These are phyloP conservation scores for Lacerta viridis DNA, from an alignment of 2,797 vertebrate genomes.

Conservation along the genomic window DNA sequence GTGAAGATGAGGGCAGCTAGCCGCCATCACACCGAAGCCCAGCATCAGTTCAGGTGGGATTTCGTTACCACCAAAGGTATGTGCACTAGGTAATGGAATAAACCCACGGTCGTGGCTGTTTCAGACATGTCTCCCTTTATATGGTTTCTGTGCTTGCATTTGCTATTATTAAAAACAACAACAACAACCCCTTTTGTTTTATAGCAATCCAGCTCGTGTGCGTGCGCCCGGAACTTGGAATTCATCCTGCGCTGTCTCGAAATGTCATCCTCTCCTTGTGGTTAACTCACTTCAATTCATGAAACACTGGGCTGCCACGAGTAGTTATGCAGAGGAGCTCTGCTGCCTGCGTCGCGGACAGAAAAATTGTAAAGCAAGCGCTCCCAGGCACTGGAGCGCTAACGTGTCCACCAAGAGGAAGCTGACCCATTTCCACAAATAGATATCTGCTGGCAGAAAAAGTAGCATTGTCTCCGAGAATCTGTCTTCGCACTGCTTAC, in stretches of 20 bases:
- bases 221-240: slow-evolving; percentile 65
- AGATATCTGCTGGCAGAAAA: slow-evolving; percentile 80
- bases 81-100: neutral
- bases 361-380: slow-evolving; percentile 57
- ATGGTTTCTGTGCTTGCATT: slow-evolving; percentile 42
- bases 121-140: neutral
- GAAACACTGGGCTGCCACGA: slow-evolving; percentile 78
- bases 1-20: neutral
- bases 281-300: slow-evolving; percentile 77
- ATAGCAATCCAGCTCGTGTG: neutral
- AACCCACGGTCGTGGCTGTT: neutral
- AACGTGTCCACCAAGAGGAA: slow-evolving; percentile 72
- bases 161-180: slow-evolving; percentile 9
- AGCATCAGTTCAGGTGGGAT: neutral
- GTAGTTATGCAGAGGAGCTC: slow-evolving; percentile 72
- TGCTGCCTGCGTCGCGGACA: slow-evolving; percentile 33
- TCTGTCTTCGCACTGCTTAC: slow-evolving; percentile 73
- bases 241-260: slow-evolving; percentile 72
- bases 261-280: slow-evolving; percentile 78
- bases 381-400: slow-evolving; percentile 70
- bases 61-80: neutral
- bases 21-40: neutral
- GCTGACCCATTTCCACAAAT: slow-evolving; percentile 86
- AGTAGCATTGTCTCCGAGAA: slow-evolving; percentile 80
- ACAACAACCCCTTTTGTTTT: slow-evolving; percentile 48